Evolutionary conservation across 2,113 vertebrate genomes (phyloP).

Genomic region (Trachemys scripta): DNA sequence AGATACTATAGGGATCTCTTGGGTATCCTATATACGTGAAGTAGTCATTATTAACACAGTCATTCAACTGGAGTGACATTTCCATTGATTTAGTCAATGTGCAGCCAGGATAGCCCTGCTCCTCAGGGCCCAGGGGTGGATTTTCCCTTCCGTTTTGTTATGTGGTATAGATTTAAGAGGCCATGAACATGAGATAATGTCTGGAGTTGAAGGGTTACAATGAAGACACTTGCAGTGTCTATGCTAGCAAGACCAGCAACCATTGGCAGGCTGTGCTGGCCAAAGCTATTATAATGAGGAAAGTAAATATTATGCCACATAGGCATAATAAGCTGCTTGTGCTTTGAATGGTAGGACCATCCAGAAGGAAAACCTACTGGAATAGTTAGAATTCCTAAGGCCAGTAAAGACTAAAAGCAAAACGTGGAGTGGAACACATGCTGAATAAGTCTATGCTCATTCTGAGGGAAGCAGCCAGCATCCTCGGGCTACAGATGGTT

Average conservation of each 20-base stretch:
- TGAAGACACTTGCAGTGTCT: neutral
- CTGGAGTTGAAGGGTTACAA: conserved; percentile 34
- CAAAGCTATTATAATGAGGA: neutral
- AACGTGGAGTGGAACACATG: conserved; percentile 54
- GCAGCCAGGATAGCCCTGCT: neutral
- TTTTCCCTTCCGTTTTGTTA: neutral
- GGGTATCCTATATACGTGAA: rapidly evolving
- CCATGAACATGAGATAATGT: neutral
- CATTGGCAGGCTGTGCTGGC: conserved; percentile 39
- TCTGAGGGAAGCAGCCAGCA: conserved; percentile 31
- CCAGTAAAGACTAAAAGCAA: neutral
- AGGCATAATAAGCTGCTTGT: conserved; percentile 15
- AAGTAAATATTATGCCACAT: conserved; percentile 36
- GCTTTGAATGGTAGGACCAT: neutral
- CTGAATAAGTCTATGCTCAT: rapidly evolving
- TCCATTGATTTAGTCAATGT: neutral
- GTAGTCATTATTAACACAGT: rapidly evolving
- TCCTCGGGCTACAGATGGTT: conserved; percentile 52
- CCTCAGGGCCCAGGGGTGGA: neutral
- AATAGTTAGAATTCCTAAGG: conserved; percentile 39
- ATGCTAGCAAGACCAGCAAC: neutral
- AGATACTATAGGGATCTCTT: neutral
- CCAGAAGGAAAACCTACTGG: conserved; percentile 26
- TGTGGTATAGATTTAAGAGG: neutral
- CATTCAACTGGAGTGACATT: neutral